phyloP scores from a whole-genome alignment of 2,888 invertebrate genomes.

The Teleiodes luculella region DNA sequence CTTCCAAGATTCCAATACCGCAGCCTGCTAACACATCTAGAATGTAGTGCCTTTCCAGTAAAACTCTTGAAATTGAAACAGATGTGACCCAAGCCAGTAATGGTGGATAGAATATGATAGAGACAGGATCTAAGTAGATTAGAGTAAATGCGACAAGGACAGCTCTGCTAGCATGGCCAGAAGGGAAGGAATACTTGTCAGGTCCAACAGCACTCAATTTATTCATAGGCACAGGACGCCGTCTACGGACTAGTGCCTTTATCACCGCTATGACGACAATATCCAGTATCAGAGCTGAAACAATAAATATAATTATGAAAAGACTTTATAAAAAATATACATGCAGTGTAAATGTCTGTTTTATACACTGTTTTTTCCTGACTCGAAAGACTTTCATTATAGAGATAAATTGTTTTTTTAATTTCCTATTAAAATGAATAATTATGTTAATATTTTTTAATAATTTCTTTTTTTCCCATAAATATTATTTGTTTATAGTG shows the following conservation, averaged over 20 bases:
- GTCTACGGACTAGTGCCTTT: slow-evolving; percentile 87
- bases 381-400: too few relatives aligned
- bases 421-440: too few relatives aligned
- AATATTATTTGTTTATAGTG: neutral
- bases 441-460: too few relatives aligned
- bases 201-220: slow-evolving; percentile 87
- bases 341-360: too few relatives aligned
- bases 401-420: too few relatives aligned
- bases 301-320: slow-evolving; percentile 21
- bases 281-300: slow-evolving; percentile 89
- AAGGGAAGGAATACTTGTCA: slow-evolving; percentile 95
- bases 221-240: slow-evolving; percentile 84
- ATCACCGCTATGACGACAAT: slow-evolving; percentile 85
- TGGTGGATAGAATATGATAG: slow-evolving; percentile 79
- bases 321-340: neutral
- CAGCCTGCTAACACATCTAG: slow-evolving; percentile 90
- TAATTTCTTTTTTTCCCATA: too few relatives aligned
- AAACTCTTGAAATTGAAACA: slow-evolving; percentile 87
- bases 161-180: slow-evolving; percentile 94
- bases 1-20: slow-evolving; percentile 84
- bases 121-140: slow-evolving; percentile 80
- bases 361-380: too few relatives aligned
- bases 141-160: slow-evolving; percentile 87
- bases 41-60: slow-evolving; percentile 91
- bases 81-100: slow-evolving; percentile 86